A percentile compares a stretch with the other conserved stretches of the same genome.
These are phyloP conservation scores for Ailuropoda melanoleuca DNA, from an alignment of 2,113 vertebrate species.

Conservation along the genomic window DNA sequence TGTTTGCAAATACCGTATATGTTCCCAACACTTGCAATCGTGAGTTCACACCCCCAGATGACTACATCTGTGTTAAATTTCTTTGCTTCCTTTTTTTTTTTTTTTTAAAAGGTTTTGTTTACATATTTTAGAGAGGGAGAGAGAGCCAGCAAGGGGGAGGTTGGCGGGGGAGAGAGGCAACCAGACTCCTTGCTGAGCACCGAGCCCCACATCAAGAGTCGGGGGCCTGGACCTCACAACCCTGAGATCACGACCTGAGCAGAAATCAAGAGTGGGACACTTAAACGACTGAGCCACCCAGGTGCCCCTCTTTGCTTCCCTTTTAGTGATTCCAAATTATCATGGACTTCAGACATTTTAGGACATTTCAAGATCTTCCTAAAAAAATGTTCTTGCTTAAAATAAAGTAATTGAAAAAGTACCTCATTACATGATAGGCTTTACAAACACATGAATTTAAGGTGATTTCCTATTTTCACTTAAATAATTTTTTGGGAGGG, in stretches of 20 bases:
- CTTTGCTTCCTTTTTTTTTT: not conserved
- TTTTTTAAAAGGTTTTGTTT: not conserved
- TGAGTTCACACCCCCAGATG: not conserved
- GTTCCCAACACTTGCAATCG: not conserved
- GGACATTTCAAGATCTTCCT: not conserved
- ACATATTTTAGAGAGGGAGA: not conserved
- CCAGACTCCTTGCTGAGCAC: not conserved
- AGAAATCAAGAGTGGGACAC: not conserved
- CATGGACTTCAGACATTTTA: not conserved
- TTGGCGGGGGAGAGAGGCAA: not conserved
- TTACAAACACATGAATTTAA: not conserved
- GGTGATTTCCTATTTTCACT: not conserved
- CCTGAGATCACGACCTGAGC: not conserved
- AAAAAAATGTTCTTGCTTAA: not conserved
- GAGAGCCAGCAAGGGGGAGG: not conserved
- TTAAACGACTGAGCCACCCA: not conserved
- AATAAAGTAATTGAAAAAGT: not conserved
- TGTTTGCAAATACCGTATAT: not conserved
- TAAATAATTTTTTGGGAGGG: not conserved
- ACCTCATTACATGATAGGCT: not conserved
- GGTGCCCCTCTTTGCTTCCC: not conserved
- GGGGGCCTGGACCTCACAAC: not conserved
- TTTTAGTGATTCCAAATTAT: conserved; percentile 19
- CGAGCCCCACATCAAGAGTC: not conserved
- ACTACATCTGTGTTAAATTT: not conserved